A percentile compares a stretch with the other conserved stretches of the same genome.
Evolutionary conservation across 2,113 vertebrate genomes (phyloP).

Genomic region (Lepidothrix coronata): DNA sequence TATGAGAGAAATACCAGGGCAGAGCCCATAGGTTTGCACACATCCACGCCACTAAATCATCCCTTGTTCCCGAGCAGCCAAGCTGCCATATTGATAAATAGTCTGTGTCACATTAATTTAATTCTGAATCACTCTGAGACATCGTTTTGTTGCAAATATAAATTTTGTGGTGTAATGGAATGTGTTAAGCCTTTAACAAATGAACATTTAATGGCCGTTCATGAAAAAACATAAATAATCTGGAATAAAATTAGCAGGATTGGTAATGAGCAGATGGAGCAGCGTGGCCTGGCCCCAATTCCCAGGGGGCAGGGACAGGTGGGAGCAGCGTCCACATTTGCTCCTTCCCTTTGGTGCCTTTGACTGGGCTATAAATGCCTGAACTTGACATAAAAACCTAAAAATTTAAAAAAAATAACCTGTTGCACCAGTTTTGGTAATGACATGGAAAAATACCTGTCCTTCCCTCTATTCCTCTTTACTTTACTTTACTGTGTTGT

Average conservation of each 20-base stretch:
- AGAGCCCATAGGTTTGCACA: constrained; percentile 64
- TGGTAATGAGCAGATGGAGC: constrained; percentile 42
- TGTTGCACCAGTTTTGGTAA: not conserved
- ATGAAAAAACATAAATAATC: constrained; percentile 67
- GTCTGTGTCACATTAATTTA: constrained; percentile 66
- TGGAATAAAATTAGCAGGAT: constrained; percentile 55
- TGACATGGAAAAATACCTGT: not conserved
- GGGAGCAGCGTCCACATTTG: not conserved
- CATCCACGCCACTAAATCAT: constrained; percentile 65
- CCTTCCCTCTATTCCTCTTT: not conserved
- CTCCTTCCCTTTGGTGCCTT: not conserved
- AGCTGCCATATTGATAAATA: constrained; percentile 70
- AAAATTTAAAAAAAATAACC: not conserved
- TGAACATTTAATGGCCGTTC: constrained; percentile 67
- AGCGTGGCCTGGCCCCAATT: not conserved
- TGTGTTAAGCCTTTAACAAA: constrained; percentile 73
- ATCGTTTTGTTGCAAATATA: constrained; percentile 67
- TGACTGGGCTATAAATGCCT: not conserved
- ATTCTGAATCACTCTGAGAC: constrained; percentile 71
- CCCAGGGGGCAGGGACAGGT: not conserved
- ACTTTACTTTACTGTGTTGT: not conserved
- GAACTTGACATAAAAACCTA: not conserved
- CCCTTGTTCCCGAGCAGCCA: constrained; percentile 37
- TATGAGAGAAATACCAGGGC: constrained; percentile 64
- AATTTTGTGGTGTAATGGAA: constrained; percentile 73